Percentiles rank a stretch among this genome's conserved stretches.
These are phyloP conservation scores for Anoplopoma fimbria DNA, from an alignment of 2,113 vertebrate genomes.

Conservation along the genomic window DNA sequence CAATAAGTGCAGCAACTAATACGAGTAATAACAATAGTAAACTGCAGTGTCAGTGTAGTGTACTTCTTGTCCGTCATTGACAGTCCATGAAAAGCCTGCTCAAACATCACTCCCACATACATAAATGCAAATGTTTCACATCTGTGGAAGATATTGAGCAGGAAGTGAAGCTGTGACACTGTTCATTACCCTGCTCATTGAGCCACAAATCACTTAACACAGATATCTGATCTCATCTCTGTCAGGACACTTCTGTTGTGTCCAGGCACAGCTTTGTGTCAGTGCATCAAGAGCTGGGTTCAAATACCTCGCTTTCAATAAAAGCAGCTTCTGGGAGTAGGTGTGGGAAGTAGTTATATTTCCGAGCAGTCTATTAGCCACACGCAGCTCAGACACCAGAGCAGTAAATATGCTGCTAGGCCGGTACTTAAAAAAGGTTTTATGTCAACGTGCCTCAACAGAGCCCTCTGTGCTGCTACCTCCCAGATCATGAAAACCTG, in stretches of 20 bases:
- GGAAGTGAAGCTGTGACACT: not conserved
- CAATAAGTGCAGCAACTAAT: no score
- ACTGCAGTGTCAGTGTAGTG: not conserved
- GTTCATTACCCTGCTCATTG: not conserved
- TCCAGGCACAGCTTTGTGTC: not conserved
- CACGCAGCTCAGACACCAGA: constrained; percentile 6
- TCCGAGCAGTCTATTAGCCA: not conserved
- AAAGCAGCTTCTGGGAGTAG: not conserved
- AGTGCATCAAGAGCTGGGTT: not conserved
- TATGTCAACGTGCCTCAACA: constrained; percentile 51
- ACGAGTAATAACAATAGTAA: no score
- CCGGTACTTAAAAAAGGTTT: constrained; percentile 12
- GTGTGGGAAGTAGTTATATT: not conserved
- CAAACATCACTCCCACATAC: not conserved
- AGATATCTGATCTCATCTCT: constrained; percentile 10
- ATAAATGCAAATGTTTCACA: not conserved
- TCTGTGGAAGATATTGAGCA: not conserved
- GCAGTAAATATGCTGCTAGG: constrained; percentile 18
- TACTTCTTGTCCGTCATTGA: not conserved
- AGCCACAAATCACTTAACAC: not conserved
- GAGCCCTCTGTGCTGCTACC: constrained; percentile 27
- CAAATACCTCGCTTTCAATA: not conserved
- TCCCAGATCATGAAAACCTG: not conserved
- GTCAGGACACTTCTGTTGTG: no score
- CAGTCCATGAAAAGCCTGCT: not conserved